A percentile compares a stretch with the other conserved stretches of the same genome.
Conservation (phyloP, 2,888 invertebrate species). For the Pyrrhosoma nymphula region DNA sequence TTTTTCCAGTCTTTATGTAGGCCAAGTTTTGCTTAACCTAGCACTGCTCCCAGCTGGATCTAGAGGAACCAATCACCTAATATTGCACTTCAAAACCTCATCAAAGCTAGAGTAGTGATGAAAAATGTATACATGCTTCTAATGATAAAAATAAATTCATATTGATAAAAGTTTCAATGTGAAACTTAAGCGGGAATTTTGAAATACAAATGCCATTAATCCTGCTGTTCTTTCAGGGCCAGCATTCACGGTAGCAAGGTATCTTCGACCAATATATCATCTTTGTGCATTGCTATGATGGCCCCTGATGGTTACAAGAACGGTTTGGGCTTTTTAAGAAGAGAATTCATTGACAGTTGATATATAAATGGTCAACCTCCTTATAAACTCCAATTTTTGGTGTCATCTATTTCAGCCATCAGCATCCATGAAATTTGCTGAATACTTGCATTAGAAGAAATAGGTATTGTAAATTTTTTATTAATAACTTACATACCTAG, state of each 20-base stretch:
- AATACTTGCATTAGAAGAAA: not conserved
- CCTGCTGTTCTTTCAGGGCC: constrained; percentile 29
- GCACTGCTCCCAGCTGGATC: too few species aligned
- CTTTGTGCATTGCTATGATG: constrained; percentile 50
- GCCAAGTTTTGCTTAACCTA: too few species aligned
- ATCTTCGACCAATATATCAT: constrained; percentile 34
- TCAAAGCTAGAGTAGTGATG: too few species aligned
- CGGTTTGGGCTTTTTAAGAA: constrained; percentile 1
- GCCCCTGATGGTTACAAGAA: not conserved
- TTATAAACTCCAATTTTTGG: not conserved
- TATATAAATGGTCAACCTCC: not conserved
- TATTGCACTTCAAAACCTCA: too few species aligned
- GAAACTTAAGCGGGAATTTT: constrained; percentile 2
- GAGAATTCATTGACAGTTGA: not conserved
- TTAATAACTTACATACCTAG: not conserved
- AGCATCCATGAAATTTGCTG: not conserved
- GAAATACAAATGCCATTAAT: not conserved
- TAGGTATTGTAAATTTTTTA: constrained; percentile 16
- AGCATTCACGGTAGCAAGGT: not conserved
- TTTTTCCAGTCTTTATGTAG: too few species aligned
- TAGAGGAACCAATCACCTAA: too few species aligned
- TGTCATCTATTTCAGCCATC: not conserved
- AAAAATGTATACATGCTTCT: too few species aligned
- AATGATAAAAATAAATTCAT: too few species aligned
- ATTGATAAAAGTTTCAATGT: too few species aligned